phyloP scores from a whole-genome alignment of 2,797 vertebrate genomes.

The Columba guinea region DNA sequence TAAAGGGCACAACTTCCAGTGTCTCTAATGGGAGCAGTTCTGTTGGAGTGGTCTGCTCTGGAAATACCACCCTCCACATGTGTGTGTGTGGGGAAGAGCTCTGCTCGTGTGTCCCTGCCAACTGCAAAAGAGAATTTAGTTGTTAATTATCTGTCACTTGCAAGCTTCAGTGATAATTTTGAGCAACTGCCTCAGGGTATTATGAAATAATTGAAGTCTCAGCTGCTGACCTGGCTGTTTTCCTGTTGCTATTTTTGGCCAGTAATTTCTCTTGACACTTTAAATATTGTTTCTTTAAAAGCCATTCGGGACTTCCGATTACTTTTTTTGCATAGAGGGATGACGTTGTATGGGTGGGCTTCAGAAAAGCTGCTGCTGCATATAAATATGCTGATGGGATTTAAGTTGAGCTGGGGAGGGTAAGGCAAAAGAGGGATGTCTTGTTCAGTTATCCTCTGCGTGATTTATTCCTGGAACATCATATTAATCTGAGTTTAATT shows the following conservation, averaged over 20 bases:
- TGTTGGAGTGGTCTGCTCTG: not conserved
- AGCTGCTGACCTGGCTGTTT: conserved; percentile 49
- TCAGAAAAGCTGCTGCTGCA: not conserved
- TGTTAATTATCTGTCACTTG: conserved; percentile 51
- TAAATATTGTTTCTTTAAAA: conserved; percentile 45
- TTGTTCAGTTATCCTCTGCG: not conserved
- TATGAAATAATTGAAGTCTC: conserved; percentile 36
- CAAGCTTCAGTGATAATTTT: conserved; percentile 29
- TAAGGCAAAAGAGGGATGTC: not conserved
- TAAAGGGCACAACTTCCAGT: not conserved
- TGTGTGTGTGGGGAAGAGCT: not conserved
- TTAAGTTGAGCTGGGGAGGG: not conserved
- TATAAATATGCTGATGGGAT: not conserved
- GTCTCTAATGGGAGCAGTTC: not conserved
- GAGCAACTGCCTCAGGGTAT: not conserved
- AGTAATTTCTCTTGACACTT: conserved; percentile 24
- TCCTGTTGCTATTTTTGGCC: conserved; percentile 21
- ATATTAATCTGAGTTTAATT: not conserved
- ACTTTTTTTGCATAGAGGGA: not conserved
- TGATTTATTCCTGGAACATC: not conserved
- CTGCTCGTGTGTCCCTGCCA: not conserved
- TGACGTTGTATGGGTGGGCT: not conserved
- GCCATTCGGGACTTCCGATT: not conserved
- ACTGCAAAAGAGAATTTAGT: not conserved
- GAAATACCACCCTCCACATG: not conserved